Percentiles rank a stretch among this genome's conserved stretches.
Conservation (phyloP, 2,797 vertebrate species). For the Gymnothorax javanicus region DNA sequence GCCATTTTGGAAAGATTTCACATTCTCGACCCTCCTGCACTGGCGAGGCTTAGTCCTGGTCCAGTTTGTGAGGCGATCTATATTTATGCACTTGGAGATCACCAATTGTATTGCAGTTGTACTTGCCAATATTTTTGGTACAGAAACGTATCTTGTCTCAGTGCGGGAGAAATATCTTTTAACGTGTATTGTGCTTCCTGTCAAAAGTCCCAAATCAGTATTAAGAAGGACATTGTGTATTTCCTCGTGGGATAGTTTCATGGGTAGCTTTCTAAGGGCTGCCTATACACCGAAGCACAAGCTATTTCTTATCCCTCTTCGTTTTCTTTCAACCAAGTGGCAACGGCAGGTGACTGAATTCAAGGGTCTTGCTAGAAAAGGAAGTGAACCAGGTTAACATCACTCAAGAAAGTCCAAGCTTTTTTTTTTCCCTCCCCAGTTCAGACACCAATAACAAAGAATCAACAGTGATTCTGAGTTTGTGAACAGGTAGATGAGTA, state of each 20-base stretch:
- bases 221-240: background rate
- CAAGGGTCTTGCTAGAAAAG: constrained; percentile 20
- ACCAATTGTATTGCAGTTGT: constrained; percentile 2
- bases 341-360: background rate
- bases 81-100: background rate
- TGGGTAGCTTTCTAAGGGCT: constrained; percentile 26
- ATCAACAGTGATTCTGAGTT: constrained; percentile 19
- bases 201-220: constrained; percentile 1
- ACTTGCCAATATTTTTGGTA: background rate
- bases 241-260: background rate
- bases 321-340: constrained; percentile 13
- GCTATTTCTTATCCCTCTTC: background rate
- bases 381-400: constrained; percentile 32
- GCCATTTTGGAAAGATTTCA: background rate
- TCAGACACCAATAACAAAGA: constrained; percentile 19
- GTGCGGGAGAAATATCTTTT: background rate
- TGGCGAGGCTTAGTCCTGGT: background rate
- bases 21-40: background rate
- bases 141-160: background rate
- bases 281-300: constrained; percentile 35
- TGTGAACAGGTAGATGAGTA: constrained; percentile 27
- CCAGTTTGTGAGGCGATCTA: background rate
- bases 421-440: background rate
- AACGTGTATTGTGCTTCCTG: constrained; percentile 8
- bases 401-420: background rate